These are phyloP conservation scores for Himalopsyche kuldschensis DNA, from an alignment of 2,888 invertebrate genomes.

Conservation along the genomic window DNA sequence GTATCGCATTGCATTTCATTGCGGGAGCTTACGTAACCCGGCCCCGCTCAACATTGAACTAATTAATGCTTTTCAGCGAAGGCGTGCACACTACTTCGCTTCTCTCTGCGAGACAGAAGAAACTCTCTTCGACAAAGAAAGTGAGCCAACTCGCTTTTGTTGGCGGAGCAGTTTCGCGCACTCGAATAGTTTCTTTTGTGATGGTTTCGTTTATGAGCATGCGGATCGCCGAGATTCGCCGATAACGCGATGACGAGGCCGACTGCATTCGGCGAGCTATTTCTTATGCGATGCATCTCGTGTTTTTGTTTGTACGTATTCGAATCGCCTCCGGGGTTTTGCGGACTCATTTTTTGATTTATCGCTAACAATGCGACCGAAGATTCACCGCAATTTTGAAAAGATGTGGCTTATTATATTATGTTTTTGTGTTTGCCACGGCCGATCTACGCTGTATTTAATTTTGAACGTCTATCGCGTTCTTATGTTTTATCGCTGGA, in stretches of 20 bases:
- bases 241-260: neutral
- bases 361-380: too few relatives aligned
- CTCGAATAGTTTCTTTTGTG: neutral
- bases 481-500: neutral
- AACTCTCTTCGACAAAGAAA: neutral
- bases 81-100: neutral
- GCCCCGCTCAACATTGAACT: slow-evolving; percentile 13
- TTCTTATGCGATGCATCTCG: neutral
- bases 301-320: too few relatives aligned
- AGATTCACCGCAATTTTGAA: too few relatives aligned
- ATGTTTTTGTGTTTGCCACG: too few relatives aligned
- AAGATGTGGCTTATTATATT: too few relatives aligned
- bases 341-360: too few relatives aligned
- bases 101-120: neutral
- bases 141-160: neutral
- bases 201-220: neutral
- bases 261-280: neutral
- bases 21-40: slow-evolving; percentile 6
- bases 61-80: slow-evolving; percentile 10
- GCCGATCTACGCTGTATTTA: neutral
- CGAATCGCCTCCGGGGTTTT: too few relatives aligned
- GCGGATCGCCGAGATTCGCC: neutral
- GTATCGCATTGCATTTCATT: neutral
- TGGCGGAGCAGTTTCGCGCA: neutral
- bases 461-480: neutral